Conservation (phyloP, 2,888 invertebrate species). For the Dorcus hopei region DNA sequence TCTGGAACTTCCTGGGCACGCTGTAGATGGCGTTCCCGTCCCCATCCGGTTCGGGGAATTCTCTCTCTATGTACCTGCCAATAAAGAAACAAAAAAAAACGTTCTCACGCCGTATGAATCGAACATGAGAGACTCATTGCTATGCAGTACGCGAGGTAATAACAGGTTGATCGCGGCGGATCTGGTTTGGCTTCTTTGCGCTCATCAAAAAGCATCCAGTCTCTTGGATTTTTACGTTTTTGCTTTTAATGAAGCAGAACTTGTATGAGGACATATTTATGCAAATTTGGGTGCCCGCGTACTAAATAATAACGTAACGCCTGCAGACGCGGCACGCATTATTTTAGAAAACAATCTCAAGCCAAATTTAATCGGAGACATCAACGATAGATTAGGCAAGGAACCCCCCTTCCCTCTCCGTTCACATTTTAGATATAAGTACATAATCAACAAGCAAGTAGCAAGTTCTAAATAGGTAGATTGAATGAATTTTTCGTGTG, state of each 20-base stretch:
- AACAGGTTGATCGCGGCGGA: slow-evolving; percentile 27
- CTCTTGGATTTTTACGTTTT: slow-evolving; percentile 15
- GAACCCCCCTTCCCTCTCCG: too few relatives aligned
- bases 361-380: too few relatives aligned
- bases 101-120: slow-evolving; percentile 28
- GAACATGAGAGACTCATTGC: slow-evolving; percentile 28
- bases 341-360: too few relatives aligned
- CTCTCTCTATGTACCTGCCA: slow-evolving; percentile 38
- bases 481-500: too few relatives aligned
- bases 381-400: too few relatives aligned
- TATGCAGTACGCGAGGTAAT: slow-evolving; percentile 27
- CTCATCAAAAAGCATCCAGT: slow-evolving; percentile 24
- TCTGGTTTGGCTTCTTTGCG: slow-evolving; percentile 26
- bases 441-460: too few relatives aligned
- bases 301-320: not conserved
- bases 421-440: too few relatives aligned
- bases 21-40: slow-evolving; percentile 31
- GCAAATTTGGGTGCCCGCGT: slow-evolving; percentile 5
- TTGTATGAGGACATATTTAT: slow-evolving; percentile 13
- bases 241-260: slow-evolving; percentile 6
- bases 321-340: not conserved
- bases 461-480: too few relatives aligned
- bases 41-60: slow-evolving; percentile 35
- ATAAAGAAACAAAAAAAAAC: slow-evolving; percentile 29
- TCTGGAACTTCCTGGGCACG: slow-evolving; percentile 37